A percentile compares a stretch with the other conserved stretches of the same genome.
phyloP scores from a whole-genome alignment of 1,140 invertebrate genomes.

The Trachymyrmex cornetzi region DNA sequence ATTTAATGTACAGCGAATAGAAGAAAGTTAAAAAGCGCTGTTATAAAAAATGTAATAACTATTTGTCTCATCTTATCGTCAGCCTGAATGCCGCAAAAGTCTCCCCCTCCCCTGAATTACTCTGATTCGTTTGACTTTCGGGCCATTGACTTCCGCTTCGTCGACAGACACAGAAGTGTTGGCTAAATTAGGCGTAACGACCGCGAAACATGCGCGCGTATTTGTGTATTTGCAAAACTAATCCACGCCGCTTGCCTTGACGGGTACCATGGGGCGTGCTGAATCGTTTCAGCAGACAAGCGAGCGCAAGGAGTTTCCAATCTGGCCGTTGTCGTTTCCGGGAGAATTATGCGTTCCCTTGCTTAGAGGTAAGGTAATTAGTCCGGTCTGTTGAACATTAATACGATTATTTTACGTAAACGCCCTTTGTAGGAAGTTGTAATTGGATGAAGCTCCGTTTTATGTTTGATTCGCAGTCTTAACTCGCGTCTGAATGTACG shows the following conservation, averaged over 20 bases:
- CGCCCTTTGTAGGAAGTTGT: constrained; percentile 61
- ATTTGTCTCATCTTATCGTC: constrained; percentile 2
- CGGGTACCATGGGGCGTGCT: neutral
- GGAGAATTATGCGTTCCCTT: constrained; percentile 68
- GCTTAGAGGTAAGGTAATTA: constrained; percentile 66
- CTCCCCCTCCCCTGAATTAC: neutral
- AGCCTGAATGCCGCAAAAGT: constrained; percentile 2
- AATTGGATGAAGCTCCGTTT: constrained; percentile 57
- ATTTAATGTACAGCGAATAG: too few relatives aligned
- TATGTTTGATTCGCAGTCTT: constrained; percentile 60
- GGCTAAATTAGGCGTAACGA: constrained; percentile 71
- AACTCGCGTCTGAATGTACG: constrained; percentile 32
- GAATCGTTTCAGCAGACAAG: constrained; percentile 52
- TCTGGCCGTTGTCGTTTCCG: constrained; percentile 69
- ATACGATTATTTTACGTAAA: constrained; percentile 71
- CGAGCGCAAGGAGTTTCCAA: constrained; percentile 69
- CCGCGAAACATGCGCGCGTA: constrained; percentile 64
- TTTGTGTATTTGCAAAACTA: constrained; percentile 73
- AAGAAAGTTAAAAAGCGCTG: too few relatives aligned
- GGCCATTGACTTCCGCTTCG: constrained; percentile 56
- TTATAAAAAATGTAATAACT: neutral
- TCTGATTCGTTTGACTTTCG: constrained; percentile 44
- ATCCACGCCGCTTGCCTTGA: constrained; percentile 62
- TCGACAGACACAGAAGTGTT: constrained; percentile 46
- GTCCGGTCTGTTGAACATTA: constrained; percentile 63